phyloP scores from a whole-genome alignment of 2,888 invertebrate genomes.

The Eudasyphora cyanicolor region DNA sequence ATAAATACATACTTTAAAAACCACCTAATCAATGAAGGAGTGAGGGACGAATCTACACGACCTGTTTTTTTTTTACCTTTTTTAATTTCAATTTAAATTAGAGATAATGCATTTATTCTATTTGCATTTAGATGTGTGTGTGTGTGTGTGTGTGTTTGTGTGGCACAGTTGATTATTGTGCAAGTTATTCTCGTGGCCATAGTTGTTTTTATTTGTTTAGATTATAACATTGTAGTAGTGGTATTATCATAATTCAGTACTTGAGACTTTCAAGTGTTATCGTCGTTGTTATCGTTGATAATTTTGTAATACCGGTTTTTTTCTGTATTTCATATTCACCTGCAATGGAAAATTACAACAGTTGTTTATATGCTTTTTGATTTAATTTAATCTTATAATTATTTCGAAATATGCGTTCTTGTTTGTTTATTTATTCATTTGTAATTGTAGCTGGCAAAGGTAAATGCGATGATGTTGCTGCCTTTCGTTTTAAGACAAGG shows the following conservation, averaged over 20 bases:
- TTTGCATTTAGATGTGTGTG: background rate
- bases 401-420: background rate
- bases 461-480: no score
- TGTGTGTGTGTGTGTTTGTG: slow-evolving; percentile 25
- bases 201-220: background rate
- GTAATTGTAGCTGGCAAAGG: no score
- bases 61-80: background rate
- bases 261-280: background rate
- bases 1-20: no score
- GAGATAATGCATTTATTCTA: background rate
- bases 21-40: no score
- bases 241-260: slow-evolving; percentile 13
- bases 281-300: background rate
- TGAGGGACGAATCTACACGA: no score
- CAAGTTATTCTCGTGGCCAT: background rate
- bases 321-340: background rate
- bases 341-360: background rate
- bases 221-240: background rate
- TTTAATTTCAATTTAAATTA: slow-evolving; percentile 4
- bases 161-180: slow-evolving; percentile 3
- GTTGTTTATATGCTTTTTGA: background rate
- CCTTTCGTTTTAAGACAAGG: no score
- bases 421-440: no score
- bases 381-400: background rate
- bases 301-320: slow-evolving; percentile 9